phyloP scores from a whole-genome alignment of 92 coral and sea anemone species.

The Palythoa caribaeorum region DNA sequence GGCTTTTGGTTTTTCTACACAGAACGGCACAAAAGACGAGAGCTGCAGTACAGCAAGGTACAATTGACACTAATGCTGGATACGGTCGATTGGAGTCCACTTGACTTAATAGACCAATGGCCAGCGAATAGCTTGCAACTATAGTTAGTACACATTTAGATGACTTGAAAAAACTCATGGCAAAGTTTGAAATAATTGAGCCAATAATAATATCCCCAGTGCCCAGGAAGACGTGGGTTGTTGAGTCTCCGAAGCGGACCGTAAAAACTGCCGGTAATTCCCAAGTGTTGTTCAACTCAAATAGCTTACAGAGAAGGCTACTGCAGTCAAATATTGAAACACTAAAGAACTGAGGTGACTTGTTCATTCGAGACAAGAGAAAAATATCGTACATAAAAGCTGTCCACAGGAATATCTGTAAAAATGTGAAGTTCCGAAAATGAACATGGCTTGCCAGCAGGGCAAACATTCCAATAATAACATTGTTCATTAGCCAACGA shows the following conservation, averaged over 20 bases:
- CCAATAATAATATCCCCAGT: constrained; percentile 97
- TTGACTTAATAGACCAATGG: constrained; percentile 86
- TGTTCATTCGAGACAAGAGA: constrained; percentile 80
- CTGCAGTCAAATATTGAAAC: constrained; percentile 80
- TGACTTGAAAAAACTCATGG: constrained; percentile 93
- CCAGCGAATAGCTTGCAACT: constrained; percentile 87
- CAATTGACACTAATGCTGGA: constrained; percentile 93
- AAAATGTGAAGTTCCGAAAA: constrained; percentile 90
- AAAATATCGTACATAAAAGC: constrained; percentile 95
- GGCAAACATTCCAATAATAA: constrained; percentile 92
- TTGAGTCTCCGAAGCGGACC: constrained; percentile 86
- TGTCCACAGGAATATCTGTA: constrained; percentile 97
- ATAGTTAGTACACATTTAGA: constrained; percentile 81
- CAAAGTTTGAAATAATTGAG: constrained; percentile 88
- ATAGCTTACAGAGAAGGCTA: constrained; percentile 86
- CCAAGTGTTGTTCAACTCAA: constrained; percentile 94
- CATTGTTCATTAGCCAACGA: constrained; percentile 92
- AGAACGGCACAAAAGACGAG: constrained; percentile 82
- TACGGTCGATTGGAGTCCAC: constrained; percentile 88
- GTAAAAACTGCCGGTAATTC: constrained; percentile 95
- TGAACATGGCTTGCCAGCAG: constrained; percentile 91
- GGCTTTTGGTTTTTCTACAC: constrained; percentile 84
- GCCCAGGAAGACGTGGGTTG: constrained; percentile 91
- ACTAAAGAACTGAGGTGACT: constrained; percentile 86
- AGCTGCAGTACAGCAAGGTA: constrained; percentile 87